phyloP scores from a whole-genome alignment of 92 coral and sea anemone species.

The Anthopleura xanthogrammica region DNA sequence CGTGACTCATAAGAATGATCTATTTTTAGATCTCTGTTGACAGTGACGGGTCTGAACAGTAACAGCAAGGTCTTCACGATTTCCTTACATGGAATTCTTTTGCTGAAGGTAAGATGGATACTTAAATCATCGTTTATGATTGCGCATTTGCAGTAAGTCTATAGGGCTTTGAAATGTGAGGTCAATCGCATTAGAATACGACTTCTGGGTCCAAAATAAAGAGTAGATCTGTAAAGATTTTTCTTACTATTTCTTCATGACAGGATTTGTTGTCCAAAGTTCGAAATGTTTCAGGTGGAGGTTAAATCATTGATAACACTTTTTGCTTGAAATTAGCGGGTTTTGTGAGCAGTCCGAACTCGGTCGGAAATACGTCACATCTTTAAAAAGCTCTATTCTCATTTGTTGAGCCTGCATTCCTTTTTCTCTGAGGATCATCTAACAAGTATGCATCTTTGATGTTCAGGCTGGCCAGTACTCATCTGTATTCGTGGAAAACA shows the following conservation, averaged over 20 bases:
- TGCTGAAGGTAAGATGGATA: conserved; percentile 63
- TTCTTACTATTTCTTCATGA: too few relatives aligned
- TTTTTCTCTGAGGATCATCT: not conserved
- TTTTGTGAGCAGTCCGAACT: too few relatives aligned
- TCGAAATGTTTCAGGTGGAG: too few relatives aligned
- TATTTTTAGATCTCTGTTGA: conserved; percentile 65
- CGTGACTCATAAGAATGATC: not conserved
- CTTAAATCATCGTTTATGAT: too few relatives aligned
- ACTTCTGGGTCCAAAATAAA: too few relatives aligned
- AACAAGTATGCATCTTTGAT: not conserved
- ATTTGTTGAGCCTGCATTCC: not conserved
- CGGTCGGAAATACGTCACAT: too few relatives aligned
- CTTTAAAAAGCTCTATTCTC: not conserved
- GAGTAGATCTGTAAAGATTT: too few relatives aligned
- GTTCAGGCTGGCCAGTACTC: conserved; percentile 84
- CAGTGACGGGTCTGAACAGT: conserved; percentile 86
- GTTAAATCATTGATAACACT: too few relatives aligned
- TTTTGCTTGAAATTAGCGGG: too few relatives aligned
- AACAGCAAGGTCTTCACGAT: conserved; percentile 87
- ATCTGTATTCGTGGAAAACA: conserved; percentile 91
- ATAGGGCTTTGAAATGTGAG: not conserved
- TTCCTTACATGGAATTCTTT: conserved; percentile 80
- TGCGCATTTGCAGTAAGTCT: too few relatives aligned
- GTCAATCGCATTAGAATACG: too few relatives aligned
- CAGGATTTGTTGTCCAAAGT: too few relatives aligned